These are phyloP conservation scores for Prorops nasuta DNA, from an alignment of 1,140 invertebrate species.

Conservation along the genomic window DNA sequence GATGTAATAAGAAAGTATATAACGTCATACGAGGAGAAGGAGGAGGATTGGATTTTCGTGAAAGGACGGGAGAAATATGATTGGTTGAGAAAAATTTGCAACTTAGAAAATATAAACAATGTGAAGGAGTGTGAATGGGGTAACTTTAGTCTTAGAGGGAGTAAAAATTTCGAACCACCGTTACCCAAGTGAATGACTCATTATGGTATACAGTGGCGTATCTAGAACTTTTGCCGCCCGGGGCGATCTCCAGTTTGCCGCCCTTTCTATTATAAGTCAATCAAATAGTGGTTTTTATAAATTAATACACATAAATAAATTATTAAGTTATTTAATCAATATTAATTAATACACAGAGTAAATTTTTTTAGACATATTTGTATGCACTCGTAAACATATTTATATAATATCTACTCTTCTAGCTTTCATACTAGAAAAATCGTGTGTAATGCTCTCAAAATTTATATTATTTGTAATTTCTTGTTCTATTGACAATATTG, in stretches of 20 bases:
- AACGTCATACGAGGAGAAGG: too few species aligned
- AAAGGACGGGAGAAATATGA: too few species aligned
- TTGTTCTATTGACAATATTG: slow-evolving; percentile 6
- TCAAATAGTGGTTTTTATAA: background rate
- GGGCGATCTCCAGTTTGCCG: too few species aligned
- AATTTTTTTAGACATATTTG: background rate
- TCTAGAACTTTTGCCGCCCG: background rate
- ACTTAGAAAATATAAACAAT: too few species aligned
- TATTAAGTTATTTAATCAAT: slow-evolving; percentile 1
- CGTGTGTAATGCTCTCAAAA: background rate
- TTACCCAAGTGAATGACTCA: too few species aligned
- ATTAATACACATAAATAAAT: background rate
- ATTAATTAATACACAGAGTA: background rate
- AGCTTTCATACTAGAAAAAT: slow-evolving; percentile 3
- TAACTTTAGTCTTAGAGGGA: too few species aligned
- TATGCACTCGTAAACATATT: background rate
- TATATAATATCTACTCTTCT: background rate
- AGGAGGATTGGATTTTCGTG: too few species aligned
- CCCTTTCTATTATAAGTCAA: background rate
- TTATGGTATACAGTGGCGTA: background rate
- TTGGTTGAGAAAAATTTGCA: too few species aligned
- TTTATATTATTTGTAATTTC: slow-evolving; percentile 1
- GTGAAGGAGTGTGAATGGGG: too few species aligned
- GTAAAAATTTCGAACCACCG: too few species aligned
- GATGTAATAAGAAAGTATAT: too few species aligned